These are phyloP conservation scores for Corapipo altera DNA, from an alignment of 2,113 vertebrate species.

Conservation along the genomic window DNA sequence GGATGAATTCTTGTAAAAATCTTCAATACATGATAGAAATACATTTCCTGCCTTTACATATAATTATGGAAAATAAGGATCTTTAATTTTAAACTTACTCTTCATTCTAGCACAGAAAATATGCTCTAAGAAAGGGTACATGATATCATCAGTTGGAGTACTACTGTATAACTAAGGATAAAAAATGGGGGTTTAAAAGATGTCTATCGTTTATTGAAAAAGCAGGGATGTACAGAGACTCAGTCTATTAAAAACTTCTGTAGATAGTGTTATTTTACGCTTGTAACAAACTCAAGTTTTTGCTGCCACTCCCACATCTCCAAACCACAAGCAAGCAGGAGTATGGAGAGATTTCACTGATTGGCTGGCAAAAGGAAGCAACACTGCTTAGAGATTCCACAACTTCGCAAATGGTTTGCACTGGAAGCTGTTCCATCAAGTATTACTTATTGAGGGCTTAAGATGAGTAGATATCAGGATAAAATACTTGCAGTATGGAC, in stretches of 20 bases:
- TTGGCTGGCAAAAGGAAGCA: background rate
- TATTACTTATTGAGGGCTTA: background rate
- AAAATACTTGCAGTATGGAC: background rate
- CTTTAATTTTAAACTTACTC: slow-evolving; percentile 26
- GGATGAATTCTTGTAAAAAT: slow-evolving; percentile 11
- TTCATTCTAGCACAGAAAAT: slow-evolving; percentile 41
- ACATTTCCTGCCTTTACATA: slow-evolving; percentile 42
- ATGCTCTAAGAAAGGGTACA: slow-evolving; percentile 16
- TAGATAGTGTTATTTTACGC: background rate
- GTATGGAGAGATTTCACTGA: slow-evolving; percentile 10
- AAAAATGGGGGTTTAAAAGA: slow-evolving; percentile 45
- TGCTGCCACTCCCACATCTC: slow-evolving; percentile 16
- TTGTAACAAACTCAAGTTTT: background rate
- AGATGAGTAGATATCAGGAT: background rate
- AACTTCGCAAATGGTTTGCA: background rate
- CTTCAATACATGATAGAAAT: slow-evolving; percentile 48
- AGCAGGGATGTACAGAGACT: background rate
- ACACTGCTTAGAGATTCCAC: background rate
- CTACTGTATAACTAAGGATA: background rate
- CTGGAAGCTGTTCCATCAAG: background rate
- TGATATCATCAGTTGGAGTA: background rate
- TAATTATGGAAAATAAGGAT: slow-evolving; percentile 57
- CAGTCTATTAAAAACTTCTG: slow-evolving; percentile 30
- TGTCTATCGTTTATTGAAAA: slow-evolving; percentile 56
- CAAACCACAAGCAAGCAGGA: background rate